phyloP scores from a whole-genome alignment of 1,140 invertebrate genomes.

The Pseudomyrmex gracilis region DNA sequence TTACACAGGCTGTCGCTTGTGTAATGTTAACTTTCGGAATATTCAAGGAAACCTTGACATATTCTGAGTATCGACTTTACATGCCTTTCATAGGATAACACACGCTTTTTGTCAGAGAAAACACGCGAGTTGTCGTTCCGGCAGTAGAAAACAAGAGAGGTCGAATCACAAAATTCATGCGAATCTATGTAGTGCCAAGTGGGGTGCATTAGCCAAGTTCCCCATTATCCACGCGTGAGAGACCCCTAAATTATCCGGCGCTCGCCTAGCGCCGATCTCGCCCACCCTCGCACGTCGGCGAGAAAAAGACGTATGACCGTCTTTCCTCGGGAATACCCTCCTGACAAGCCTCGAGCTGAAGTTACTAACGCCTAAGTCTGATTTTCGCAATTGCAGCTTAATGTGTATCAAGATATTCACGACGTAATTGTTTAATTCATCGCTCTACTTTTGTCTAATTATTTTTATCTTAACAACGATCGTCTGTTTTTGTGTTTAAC shows the following conservation, averaged over 20 bases:
- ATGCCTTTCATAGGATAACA: not conserved
- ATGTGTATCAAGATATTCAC: not conserved
- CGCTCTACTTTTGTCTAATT: not conserved
- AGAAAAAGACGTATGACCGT: slow-evolving; percentile 83
- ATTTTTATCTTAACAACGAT: not conserved
- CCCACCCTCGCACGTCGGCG: slow-evolving; percentile 78
- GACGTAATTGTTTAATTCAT: not conserved
- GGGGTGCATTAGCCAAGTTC: slow-evolving; percentile 84
- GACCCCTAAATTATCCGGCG: slow-evolving; percentile 84
- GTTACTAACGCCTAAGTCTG: slow-evolving; percentile 57
- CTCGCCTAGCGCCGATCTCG: slow-evolving; percentile 76
- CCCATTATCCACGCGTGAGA: slow-evolving; percentile 84
- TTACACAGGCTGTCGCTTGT: too few relatives aligned
- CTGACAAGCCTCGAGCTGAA: slow-evolving; percentile 32
- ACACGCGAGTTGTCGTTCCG: slow-evolving; percentile 7
- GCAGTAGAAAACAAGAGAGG: slow-evolving; percentile 33
- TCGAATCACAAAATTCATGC: slow-evolving; percentile 72
- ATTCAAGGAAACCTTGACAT: too few relatives aligned
- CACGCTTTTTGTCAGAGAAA: not conserved
- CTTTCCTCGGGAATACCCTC: slow-evolving; percentile 68
- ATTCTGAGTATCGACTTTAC: too few relatives aligned
- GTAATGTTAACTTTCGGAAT: too few relatives aligned
- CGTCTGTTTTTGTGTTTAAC: not conserved
- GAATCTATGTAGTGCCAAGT: slow-evolving; percentile 81
- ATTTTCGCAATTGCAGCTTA: slow-evolving; percentile 53